Evolutionary conservation across 2,113 vertebrate genomes (phyloP).

Genomic region (Acinonyx jubatus): DNA sequence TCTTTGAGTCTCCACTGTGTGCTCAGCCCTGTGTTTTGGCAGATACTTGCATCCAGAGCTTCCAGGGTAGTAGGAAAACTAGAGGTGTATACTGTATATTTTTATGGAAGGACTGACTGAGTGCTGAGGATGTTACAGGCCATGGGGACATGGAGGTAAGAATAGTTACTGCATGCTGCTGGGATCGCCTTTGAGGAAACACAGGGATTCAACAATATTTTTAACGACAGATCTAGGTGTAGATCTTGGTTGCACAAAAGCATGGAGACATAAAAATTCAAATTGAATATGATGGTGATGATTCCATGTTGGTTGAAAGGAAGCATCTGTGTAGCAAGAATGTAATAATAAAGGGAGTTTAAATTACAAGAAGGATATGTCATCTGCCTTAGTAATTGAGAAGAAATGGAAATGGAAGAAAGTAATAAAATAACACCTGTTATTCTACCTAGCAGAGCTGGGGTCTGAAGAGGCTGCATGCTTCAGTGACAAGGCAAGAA

Average conservation of each 20-base stretch:
- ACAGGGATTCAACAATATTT: background rate
- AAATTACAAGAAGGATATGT: background rate
- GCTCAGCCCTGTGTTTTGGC: background rate
- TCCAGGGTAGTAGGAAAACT: background rate
- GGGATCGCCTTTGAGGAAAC: background rate
- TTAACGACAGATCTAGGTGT: background rate
- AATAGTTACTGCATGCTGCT: background rate
- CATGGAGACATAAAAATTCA: background rate
- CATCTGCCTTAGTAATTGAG: background rate
- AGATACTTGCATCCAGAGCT: background rate
- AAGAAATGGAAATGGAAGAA: background rate
- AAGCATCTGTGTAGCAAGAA: background rate
- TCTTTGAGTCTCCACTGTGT: background rate
- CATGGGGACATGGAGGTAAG: background rate
- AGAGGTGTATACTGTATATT: accelerated
- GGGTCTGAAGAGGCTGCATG: background rate
- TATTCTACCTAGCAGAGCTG: background rate
- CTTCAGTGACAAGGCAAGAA: background rate
- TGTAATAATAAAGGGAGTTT: slow-evolving; percentile 18
- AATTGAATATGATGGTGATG: background rate
- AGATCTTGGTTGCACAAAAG: background rate
- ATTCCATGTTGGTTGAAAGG: background rate
- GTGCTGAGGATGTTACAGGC: background rate
- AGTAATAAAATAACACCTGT: background rate
- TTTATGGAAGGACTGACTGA: background rate